Evolutionary conservation across 2,888 invertebrate species (phyloP).

Genomic region (Chymomyza caudatula): DNA sequence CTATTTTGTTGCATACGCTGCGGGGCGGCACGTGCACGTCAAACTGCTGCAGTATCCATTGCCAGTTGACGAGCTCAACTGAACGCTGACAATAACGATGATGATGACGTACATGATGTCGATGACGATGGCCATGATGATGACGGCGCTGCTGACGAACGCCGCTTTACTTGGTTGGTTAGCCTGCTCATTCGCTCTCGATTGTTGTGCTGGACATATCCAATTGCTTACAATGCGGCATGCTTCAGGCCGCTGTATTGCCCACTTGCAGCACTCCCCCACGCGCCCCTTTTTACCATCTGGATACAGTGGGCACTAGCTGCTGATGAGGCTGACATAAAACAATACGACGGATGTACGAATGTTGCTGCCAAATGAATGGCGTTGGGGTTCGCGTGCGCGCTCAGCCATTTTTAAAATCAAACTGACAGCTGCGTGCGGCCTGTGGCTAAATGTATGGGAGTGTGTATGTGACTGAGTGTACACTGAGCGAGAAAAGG

Average conservation of each 20-base stretch:
- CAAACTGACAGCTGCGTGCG: slow-evolving; percentile 41
- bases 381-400: slow-evolving; percentile 14
- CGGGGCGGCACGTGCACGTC: slow-evolving; percentile 49
- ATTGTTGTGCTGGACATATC: background rate
- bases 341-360: slow-evolving; percentile 60
- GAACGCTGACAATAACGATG: slow-evolving; percentile 19
- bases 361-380: slow-evolving; percentile 49
- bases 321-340: slow-evolving; percentile 66
- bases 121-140: slow-evolving; percentile 1
- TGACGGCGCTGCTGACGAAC: background rate
- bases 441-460: background rate
- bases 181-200: background rate
- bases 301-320: slow-evolving; percentile 6
- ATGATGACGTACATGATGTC: slow-evolving; percentile 7
- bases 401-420: slow-evolving; percentile 41
- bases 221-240: slow-evolving; percentile 1
- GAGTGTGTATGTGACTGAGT: background rate
- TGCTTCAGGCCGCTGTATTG: slow-evolving; percentile 6
- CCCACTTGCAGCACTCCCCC: slow-evolving; percentile 20
- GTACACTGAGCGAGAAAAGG: background rate
- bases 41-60: slow-evolving; percentile 30
- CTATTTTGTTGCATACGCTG: slow-evolving; percentile 62
- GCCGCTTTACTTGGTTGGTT: background rate
- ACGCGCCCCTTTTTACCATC: background rate
- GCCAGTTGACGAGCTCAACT: background rate